Percentiles rank a stretch among this genome's conserved stretches.
Evolutionary conservation across 2,113 vertebrate species (phyloP).

Genomic region (Epinephelus lanceolatus): DNA sequence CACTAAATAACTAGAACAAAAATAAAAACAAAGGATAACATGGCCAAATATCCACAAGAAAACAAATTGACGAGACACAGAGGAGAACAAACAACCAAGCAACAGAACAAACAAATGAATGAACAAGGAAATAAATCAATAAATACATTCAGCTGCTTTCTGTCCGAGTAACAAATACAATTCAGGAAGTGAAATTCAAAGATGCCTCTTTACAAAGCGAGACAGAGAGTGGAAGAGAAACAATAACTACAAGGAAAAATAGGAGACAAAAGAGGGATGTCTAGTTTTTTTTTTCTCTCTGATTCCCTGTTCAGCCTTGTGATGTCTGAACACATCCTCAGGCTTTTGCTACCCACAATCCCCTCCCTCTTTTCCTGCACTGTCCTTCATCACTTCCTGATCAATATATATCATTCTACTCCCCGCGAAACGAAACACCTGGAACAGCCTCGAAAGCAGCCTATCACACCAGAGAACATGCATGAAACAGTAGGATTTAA

Average conservation of each 20-base stretch:
- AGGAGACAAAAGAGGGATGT: constrained; percentile 25
- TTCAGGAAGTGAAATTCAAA: neutral
- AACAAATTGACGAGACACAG: constrained; percentile 4
- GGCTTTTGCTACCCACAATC: constrained; percentile 30
- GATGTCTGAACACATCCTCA: constrained; percentile 39
- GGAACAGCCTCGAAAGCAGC: constrained; percentile 2
- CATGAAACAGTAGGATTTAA: neutral
- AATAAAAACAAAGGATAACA: neutral
- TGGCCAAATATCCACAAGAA: neutral
- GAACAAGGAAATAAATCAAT: neutral
- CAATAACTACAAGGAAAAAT: neutral
- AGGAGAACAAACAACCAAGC: neutral
- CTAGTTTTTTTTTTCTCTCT: neutral
- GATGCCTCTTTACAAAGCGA: neutral
- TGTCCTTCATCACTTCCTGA: constrained; percentile 49
- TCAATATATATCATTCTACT: constrained; percentile 54
- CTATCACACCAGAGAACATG: constrained; percentile 13
- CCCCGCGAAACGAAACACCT: constrained; percentile 45
- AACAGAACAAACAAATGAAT: neutral
- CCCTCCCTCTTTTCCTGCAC: constrained; percentile 14
- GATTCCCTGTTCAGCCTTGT: constrained; percentile 39
- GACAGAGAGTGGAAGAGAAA: neutral
- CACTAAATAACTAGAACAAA: neutral
- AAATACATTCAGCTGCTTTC: neutral
- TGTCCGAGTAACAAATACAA: neutral